Evolutionary conservation across 2,888 invertebrate genomes (phyloP).

Genomic region (Eudasyphora cyanicolor): DNA sequence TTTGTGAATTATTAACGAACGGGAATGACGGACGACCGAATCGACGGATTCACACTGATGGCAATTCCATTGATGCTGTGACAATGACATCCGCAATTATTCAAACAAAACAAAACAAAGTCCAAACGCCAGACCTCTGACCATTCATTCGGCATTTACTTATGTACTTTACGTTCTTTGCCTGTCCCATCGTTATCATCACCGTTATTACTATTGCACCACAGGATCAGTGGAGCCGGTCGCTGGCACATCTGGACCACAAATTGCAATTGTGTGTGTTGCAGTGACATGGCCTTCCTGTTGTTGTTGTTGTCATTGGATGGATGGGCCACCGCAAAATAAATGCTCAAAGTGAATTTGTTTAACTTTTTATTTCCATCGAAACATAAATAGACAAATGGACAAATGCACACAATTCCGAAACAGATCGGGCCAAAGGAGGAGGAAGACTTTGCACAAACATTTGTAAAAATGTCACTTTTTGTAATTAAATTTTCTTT

Average conservation of each 20-base stretch:
- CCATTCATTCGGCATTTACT: slow-evolving; percentile 9
- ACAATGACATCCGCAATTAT: not conserved
- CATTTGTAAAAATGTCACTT: slow-evolving; percentile 34
- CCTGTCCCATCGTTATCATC: not conserved
- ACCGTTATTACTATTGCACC: no score
- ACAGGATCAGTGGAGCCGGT: not conserved
- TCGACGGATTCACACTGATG: not conserved
- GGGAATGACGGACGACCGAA: not conserved
- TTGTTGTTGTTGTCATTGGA: not conserved
- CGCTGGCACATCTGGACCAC: not conserved
- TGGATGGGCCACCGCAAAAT: not conserved
- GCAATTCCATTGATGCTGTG: not conserved
- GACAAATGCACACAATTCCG: not conserved
- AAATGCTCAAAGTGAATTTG: slow-evolving; percentile 3
- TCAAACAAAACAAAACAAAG: not conserved
- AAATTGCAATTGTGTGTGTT: slow-evolving; percentile 9
- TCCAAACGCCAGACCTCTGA: not conserved
- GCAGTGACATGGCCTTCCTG: not conserved
- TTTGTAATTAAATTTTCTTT: slow-evolving; percentile 46
- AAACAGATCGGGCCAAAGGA: not conserved
- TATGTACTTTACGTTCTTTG: not conserved
- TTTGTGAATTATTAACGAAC: slow-evolving; percentile 19
- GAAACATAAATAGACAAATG: slow-evolving; percentile 18
- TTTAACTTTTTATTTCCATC: not conserved
- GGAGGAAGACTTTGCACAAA: not conserved